phyloP scores from a whole-genome alignment of 2,797 vertebrate species.

The Falco rusticolus region DNA sequence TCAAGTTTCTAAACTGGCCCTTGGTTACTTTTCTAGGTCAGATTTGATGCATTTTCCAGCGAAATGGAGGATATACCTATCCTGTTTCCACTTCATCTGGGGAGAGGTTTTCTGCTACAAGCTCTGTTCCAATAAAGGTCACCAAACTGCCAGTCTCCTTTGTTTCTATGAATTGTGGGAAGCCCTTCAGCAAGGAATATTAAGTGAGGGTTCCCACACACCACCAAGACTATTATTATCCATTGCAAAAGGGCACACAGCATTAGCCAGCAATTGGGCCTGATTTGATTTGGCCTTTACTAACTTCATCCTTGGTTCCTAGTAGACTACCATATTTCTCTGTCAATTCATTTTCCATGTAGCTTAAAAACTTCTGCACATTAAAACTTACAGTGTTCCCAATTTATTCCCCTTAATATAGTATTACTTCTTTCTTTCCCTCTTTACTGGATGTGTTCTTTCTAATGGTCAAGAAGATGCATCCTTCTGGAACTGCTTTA shows the following conservation, averaged over 20 bases:
- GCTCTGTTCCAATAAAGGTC: neutral
- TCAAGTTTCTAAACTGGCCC: neutral
- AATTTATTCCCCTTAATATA: neutral
- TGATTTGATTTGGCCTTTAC: neutral
- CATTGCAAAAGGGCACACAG: neutral
- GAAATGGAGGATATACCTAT: neutral
- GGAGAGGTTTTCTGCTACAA: neutral
- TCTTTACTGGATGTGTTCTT: neutral
- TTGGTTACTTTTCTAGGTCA: neutral
- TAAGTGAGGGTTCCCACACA: neutral
- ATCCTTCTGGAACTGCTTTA: neutral
- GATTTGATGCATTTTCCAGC: neutral
- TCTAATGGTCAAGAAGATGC: neutral
- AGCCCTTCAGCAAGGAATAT: neutral
- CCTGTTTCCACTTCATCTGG: neutral
- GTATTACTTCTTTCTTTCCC: neutral
- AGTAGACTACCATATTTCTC: neutral
- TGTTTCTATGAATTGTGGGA: neutral
- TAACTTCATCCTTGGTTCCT: neutral
- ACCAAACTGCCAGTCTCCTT: neutral
- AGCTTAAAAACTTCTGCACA: neutral
- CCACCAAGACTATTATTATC: neutral
- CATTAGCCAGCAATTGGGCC: neutral
- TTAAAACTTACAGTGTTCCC: neutral
- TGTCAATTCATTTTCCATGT: neutral